Evolutionary conservation across 1,140 invertebrate species (phyloP).

Genomic region (Delia radicum): DNA sequence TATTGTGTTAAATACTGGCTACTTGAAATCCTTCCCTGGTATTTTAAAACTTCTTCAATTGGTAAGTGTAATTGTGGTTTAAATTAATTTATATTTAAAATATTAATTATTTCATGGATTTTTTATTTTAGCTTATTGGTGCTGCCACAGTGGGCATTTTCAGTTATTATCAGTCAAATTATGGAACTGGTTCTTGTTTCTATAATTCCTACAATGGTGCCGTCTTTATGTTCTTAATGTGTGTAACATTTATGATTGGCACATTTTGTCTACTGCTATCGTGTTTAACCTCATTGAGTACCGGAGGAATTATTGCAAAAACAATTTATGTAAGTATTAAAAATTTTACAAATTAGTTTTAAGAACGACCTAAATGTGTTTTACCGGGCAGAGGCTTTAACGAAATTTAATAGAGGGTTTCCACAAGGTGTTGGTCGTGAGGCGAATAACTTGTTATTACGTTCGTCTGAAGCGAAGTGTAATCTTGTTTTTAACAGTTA

Average conservation of each 20-base stretch:
- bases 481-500: no score
- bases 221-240: conserved; percentile 70
- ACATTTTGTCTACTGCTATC: conserved; percentile 73
- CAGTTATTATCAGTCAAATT: conserved; percentile 60
- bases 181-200: conserved; percentile 37
- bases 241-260: conserved; percentile 69
- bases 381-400: no score
- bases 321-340: conserved; percentile 78
- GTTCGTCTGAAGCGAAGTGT: background rate
- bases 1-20: conserved; percentile 74
- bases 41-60: conserved; percentile 72
- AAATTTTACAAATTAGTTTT: background rate
- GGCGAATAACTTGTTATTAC: no score
- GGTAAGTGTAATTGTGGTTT: conserved; percentile 59
- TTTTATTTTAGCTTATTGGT: conserved; percentile 69
- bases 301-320: conserved; percentile 77
- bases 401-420: no score
- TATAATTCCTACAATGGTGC: conserved; percentile 56
- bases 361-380: no score
- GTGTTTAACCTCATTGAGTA: conserved; percentile 72
- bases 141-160: conserved; percentile 69
- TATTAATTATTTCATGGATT: background rate
- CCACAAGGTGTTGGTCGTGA: no score
- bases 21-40: conserved; percentile 70
- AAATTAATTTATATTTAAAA: background rate